Percentiles rank a stretch among this genome's conserved stretches.
phyloP scores from a whole-genome alignment of 2,797 vertebrate species.

The Poecilia velifera region DNA sequence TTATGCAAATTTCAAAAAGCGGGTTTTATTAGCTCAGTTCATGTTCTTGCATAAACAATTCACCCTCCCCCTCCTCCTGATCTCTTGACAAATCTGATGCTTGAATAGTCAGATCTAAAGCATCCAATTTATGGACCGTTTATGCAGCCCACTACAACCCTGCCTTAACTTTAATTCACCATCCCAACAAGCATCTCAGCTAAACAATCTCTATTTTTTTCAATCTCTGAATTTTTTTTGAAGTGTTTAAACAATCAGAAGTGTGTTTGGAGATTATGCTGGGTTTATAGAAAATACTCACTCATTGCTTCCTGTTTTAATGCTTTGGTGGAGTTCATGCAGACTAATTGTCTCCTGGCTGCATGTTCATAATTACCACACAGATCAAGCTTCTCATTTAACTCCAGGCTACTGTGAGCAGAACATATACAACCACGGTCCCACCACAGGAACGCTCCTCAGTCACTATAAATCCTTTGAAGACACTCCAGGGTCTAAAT shows the following conservation, averaged over 20 bases:
- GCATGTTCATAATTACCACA: neutral
- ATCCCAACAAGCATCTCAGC: neutral
- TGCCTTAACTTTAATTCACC: neutral
- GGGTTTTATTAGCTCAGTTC: neutral
- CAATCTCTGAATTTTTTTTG: neutral
- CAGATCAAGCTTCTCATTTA: conserved; percentile 1
- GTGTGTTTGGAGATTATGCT: neutral
- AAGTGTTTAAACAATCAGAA: neutral
- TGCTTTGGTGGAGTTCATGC: neutral
- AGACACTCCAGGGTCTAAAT: conserved; percentile 2
- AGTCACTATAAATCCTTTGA: neutral
- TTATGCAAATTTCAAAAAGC: conserved; percentile 1
- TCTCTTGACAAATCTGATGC: neutral
- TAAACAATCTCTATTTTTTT: neutral
- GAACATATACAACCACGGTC: neutral
- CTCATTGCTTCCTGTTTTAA: neutral
- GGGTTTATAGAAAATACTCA: neutral
- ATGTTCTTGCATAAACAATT: conserved; percentile 6
- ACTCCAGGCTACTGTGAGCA: neutral
- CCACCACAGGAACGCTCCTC: neutral
- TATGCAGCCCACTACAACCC: neutral
- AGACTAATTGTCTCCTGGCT: conserved; percentile 3
- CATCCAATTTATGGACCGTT: neutral
- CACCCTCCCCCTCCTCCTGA: neutral
- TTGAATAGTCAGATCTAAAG: neutral